Conservation (phyloP, 1,140 invertebrate species). For the Muscidifurax raptorellus region DNA sequence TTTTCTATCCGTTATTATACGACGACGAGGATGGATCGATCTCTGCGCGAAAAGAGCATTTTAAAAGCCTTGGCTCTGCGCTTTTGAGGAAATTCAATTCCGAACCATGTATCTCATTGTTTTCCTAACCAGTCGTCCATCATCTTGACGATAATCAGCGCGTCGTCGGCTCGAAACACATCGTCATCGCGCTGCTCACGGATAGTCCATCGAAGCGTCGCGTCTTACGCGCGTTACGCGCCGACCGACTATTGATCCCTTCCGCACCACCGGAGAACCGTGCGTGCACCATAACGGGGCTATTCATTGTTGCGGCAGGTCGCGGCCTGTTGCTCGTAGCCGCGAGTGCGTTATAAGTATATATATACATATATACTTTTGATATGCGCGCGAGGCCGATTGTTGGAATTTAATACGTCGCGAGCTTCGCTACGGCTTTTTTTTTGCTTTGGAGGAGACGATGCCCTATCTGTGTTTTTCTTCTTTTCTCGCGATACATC, state of each 20-base stretch:
- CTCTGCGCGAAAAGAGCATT: neutral
- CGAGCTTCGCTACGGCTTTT: too few species aligned
- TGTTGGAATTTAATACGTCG: too few species aligned
- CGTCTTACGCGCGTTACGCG: neutral
- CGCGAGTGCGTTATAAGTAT: neutral
- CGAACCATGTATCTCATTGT: neutral
- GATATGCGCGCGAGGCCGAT: neutral
- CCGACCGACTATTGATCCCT: neutral
- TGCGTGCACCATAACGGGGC: neutral
- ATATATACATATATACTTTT: too few species aligned
- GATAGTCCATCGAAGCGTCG: neutral
- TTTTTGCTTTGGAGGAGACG: too few species aligned
- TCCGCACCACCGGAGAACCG: neutral
- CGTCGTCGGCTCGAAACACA: neutral
- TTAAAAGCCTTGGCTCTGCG: neutral
- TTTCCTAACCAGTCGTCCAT: neutral
- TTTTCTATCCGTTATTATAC: conserved; percentile 14
- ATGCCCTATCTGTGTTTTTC: too few species aligned
- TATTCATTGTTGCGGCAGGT: neutral
- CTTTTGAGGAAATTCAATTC: neutral
- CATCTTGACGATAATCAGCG: neutral
- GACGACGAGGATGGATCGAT: conserved; percentile 8
- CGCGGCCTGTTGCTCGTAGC: neutral
- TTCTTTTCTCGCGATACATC: too few species aligned
- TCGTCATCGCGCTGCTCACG: neutral